Evolutionary conservation across 2,113 vertebrate species (phyloP).

Genomic region (Polypterus senegalus): DNA sequence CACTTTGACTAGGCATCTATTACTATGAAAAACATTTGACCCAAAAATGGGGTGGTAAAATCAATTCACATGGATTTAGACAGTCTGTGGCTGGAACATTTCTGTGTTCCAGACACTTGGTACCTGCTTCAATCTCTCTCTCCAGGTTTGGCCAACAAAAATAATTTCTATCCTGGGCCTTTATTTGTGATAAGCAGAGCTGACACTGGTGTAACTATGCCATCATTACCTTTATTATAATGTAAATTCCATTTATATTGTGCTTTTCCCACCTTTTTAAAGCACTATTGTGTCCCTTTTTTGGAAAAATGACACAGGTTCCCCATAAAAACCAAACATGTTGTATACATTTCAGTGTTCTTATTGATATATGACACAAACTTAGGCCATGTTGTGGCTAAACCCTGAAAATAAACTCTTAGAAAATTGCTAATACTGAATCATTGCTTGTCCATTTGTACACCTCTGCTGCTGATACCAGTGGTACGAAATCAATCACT

Average conservation of each 20-base stretch:
- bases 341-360: background rate
- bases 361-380: background rate
- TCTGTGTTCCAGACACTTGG: background rate
- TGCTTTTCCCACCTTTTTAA: too few relatives aligned
- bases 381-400: background rate
- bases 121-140: constrained; percentile 9
- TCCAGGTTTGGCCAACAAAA: constrained; percentile 12
- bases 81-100: background rate
- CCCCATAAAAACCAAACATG: background rate
- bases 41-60: background rate
- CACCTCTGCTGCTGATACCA: background rate
- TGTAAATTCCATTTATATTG: too few relatives aligned
- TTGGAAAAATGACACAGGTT: background rate
- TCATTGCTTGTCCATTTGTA: background rate
- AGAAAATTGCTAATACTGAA: background rate
- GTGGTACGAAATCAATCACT: too few relatives aligned
- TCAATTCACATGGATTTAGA: background rate
- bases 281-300: background rate
- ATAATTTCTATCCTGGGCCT: constrained; percentile 14
- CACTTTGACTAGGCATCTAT: constrained; percentile 1
- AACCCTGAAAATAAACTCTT: background rate
- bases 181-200: constrained; percentile 7
- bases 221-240: background rate
- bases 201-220: background rate
- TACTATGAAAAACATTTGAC: background rate